These are phyloP conservation scores for Phrynocephalus forsythii DNA, from an alignment of 2,797 vertebrate species.

Conservation along the genomic window DNA sequence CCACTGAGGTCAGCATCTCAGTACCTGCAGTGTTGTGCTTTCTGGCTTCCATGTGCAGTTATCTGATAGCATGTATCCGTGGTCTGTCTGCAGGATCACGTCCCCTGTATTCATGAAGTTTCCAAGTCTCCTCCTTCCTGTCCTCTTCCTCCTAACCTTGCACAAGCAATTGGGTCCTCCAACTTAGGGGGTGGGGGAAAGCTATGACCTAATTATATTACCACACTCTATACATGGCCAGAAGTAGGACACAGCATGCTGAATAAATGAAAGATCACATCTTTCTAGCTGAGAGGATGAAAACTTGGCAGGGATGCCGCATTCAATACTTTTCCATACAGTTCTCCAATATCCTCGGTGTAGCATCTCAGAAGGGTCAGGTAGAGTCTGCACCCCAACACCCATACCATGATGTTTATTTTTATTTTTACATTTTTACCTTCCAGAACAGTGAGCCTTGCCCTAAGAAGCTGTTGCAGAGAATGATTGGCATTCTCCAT, in stretches of 20 bases:
- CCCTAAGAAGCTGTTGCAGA: too few species aligned
- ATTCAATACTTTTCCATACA: too few species aligned
- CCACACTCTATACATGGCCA: not conserved
- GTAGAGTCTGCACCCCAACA: too few species aligned
- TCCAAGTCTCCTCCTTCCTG: too few species aligned
- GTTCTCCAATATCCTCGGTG: too few species aligned
- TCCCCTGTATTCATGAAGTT: not conserved
- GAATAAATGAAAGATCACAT: not conserved
- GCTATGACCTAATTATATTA: not conserved
- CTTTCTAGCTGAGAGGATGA: too few species aligned
- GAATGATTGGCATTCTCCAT: too few species aligned
- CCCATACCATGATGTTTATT: too few species aligned
- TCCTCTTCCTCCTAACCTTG: not conserved
- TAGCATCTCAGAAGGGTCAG: too few species aligned
- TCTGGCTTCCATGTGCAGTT: not conserved
- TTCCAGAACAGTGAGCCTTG: too few species aligned
- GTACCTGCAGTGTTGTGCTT: not conserved
- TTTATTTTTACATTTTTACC: too few species aligned
- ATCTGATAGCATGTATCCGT: not conserved
- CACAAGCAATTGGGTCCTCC: not conserved
- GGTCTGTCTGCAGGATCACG: not conserved
- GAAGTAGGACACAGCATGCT: not conserved
- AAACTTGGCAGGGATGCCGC: not conserved
- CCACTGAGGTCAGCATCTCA: not conserved
- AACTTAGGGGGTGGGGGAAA: not conserved